Evolutionary conservation across 2,888 invertebrate genomes (phyloP), one percentile per base, ranked within the genome.

Genomic region (Clanis bilineata): DNA sequence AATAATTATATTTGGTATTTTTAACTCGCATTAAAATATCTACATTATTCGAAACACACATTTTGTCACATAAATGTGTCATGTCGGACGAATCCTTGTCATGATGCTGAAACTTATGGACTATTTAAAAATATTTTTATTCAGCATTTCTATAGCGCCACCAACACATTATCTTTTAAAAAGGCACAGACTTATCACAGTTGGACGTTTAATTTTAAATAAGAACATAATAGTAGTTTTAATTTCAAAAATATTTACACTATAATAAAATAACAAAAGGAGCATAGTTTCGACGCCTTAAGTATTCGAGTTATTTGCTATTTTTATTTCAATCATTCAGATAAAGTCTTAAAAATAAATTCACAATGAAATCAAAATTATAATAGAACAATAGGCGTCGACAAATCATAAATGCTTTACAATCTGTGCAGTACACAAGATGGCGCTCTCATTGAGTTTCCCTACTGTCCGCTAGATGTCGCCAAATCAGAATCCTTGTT

Each of bases 161-260:
- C 80, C 87, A 62, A 74, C 68, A 76, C 67, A 75, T 71, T 77
- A 80, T 77, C 79, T 75, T 82, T 72, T 69, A 81, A 82, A 41
- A 89, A 90, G 90, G 90, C 90, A 90, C 90, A 89, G 88, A 88
- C 86, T 86, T 90, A 90, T 90, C 90, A 90, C 90, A 90, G 90
- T 82, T 87, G 82, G 82, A 87, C 82, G 77, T 87, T 76, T 85
- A 86, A 83, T 78, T 77, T 76, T 79, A 72, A 72, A 71, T 69
- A 73, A 74, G 67, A 73, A 66, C 69, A 69, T 58, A 55, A 71
- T 66, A 64, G 60, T 69, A 69, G 72, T 72, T 74, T 71, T 64
- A 73, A 71, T 76, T 73, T 70, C 73, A 74, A 71, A 9, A 73
- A 70, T 80, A 80, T 78, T 76, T 78, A 80, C 77, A 80, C 62